Conservation (phyloP, 1,140 invertebrate genomes). For the Bicyclus anynana region DNA sequence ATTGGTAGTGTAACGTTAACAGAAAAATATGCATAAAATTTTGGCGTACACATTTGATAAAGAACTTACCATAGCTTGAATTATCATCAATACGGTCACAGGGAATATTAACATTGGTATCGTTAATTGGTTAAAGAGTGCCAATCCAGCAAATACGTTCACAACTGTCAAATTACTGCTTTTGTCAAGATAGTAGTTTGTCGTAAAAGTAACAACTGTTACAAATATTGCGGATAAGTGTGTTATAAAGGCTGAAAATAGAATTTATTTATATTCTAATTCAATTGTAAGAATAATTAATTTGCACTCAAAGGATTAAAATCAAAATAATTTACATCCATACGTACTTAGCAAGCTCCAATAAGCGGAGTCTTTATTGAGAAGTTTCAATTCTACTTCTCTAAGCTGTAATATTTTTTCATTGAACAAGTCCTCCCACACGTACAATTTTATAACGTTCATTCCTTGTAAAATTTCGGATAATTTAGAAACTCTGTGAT, state of each 20-base stretch:
- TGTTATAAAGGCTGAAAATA: constrained; percentile 85
- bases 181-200: constrained; percentile 80
- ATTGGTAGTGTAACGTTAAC: constrained; percentile 45
- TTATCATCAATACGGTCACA: constrained; percentile 86
- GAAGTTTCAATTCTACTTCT: constrained; percentile 83
- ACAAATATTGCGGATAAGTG: constrained; percentile 85
- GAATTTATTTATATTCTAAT: not conserved
- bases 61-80: constrained; percentile 83
- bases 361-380: constrained; percentile 86
- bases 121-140: constrained; percentile 88
- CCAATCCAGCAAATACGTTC: constrained; percentile 86
- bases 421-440: constrained; percentile 88
- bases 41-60: constrained; percentile 10
- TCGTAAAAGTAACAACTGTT: constrained; percentile 84
- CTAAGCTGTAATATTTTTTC: constrained; percentile 82
- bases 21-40: constrained; percentile 8
- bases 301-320: too few species aligned
- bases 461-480: constrained; percentile 90
- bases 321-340: not conserved
- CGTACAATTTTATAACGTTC: constrained; percentile 88
- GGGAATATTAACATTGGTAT: constrained; percentile 89
- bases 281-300: too few species aligned
- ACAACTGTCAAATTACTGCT: constrained; percentile 80
- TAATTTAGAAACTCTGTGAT: constrained; percentile 85
- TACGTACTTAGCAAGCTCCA: constrained; percentile 85